These are phyloP conservation scores for Galeopterus variegatus DNA, from an alignment of 2,113 vertebrate species.

Conservation along the genomic window DNA sequence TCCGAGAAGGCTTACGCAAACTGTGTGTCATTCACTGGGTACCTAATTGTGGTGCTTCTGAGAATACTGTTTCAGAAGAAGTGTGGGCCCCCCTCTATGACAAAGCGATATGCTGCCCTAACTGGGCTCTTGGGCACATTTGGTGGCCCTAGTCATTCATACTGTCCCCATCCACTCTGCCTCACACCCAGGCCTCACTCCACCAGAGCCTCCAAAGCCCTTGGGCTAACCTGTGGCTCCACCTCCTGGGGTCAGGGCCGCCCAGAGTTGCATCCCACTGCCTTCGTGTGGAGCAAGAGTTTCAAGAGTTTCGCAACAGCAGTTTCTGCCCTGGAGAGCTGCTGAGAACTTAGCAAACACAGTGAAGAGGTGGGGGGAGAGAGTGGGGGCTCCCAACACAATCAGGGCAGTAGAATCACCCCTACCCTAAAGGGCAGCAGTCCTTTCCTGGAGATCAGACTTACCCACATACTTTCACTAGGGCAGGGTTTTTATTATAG, in stretches of 20 bases:
- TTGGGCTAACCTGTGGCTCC: constrained; percentile 64
- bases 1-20: background rate
- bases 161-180: background rate
- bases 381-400: background rate
- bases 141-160: background rate
- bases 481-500: background rate
- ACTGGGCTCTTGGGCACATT: background rate
- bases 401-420: background rate
- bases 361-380: background rate
- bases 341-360: constrained; percentile 46
- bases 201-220: background rate
- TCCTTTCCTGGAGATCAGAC: background rate
- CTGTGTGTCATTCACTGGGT: background rate
- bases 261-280: constrained; percentile 54
- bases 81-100: background rate
- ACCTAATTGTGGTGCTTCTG: background rate
- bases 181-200: background rate
- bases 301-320: constrained; percentile 76
- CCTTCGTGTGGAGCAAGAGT: constrained; percentile 60
- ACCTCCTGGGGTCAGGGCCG: background rate
- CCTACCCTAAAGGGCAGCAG: background rate
- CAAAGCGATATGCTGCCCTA: background rate
- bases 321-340: constrained; percentile 61
- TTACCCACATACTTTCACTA: background rate
- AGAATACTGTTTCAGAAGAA: constrained; percentile 54